A percentile compares a stretch with the other conserved stretches of the same genome.
phyloP scores from a whole-genome alignment of 2,113 vertebrate species.

The Salvelinus sp. region DNA sequence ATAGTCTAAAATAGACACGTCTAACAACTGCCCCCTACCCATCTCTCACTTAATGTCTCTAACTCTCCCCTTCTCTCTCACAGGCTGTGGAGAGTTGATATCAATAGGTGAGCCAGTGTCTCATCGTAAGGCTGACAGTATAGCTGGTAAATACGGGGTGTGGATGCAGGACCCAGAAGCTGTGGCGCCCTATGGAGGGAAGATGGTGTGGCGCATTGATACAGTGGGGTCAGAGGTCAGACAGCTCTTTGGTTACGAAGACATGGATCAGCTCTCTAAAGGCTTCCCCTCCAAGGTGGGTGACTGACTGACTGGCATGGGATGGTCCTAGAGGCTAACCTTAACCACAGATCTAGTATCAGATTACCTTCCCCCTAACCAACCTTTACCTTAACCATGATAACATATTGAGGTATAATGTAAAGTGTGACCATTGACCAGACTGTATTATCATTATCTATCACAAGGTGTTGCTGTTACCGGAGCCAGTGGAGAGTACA shows the following conservation, averaged over 20 bases:
- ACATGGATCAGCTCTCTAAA: conserved; percentile 76
- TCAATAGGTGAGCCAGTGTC: conserved; percentile 83
- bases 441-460: accelerated
- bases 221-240: conserved; percentile 82
- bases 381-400: neutral
- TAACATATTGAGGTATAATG: neutral
- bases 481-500: conserved; percentile 84
- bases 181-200: conserved; percentile 71
- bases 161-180: conserved; percentile 95
- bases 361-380: neutral
- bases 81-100: conserved; percentile 85
- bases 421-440: neutral
- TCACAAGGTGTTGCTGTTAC: conserved; percentile 81
- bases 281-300: conserved; percentile 83
- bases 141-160: conserved; percentile 89
- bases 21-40: no score
- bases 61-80: neutral
- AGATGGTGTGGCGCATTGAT: conserved; percentile 88
- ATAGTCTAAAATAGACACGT: no score
- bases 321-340: neutral
- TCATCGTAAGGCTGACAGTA: conserved; percentile 84
- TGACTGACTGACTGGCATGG: neutral
- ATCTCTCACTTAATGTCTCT: no score
- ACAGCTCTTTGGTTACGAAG: conserved; percentile 87
- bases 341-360: neutral